Base-by-base conservation (phyloP, 2,888 invertebrate species). In the Acanthosepion lycidas region DNA sequence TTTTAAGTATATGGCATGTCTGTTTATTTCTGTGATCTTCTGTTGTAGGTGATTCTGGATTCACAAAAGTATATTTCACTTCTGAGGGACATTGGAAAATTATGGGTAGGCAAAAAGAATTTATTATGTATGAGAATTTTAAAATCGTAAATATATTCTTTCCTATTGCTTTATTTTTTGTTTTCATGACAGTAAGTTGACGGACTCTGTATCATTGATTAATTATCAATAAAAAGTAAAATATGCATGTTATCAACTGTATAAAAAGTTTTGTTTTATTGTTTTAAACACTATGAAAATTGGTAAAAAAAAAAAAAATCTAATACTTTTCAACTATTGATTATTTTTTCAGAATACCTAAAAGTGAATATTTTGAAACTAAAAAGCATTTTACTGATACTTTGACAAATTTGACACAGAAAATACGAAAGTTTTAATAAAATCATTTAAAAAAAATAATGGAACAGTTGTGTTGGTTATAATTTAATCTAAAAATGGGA, bases 21-120 rank as follows among this genome's bases (percentile, higher is more conserved):
- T 8, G 3, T 6, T 78, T n/a, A n/a, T n/a, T 78, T 78, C 33
- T 78, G n/a, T n/a, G 6, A n/a, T 78, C 18, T 93, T 64, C 59
- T 94, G 48, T 96, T 96, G 0, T 95, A 97, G 97, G 96, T 96
- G 95, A 98, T 99, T 93, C 98, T 98, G 94, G 99, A 99, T 97
- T 99, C 99, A 53, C 98, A 98, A 97, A 98, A 98, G 91, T 98
- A 99, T 97, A 98, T 98, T 95, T 98, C 98, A 96, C 98, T 98
- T 98, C 98, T 99, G 94, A 98, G 98, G 96, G 99, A 99, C 97
- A 98, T 99, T 95, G 99, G 99, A 94, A 99, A 98, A 97, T 97
- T 99, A 96, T 99, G 99, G 99, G 99, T 98, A 97, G 97, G 98
- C 96, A 78, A 91, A 15, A 28, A 92, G 12, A 48, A 59, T 59